A percentile compares a stretch with the other conserved stretches of the same genome.
Conservation (phyloP, 2,888 invertebrate genomes). For the Limnephilus auricula region DNA sequence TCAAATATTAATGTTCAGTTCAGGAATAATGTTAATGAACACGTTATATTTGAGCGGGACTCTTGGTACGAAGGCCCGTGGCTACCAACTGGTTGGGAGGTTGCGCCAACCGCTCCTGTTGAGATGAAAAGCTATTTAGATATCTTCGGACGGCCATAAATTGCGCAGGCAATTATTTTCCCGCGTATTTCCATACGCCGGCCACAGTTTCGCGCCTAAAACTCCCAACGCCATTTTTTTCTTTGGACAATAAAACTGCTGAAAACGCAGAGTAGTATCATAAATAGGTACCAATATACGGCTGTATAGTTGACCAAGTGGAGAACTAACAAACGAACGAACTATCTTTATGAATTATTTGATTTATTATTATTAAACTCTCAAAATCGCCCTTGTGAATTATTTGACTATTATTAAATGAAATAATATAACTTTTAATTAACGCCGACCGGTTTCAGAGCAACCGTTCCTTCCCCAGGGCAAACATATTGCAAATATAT, state of each 20-base stretch:
- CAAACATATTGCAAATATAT: no score
- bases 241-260: neutral
- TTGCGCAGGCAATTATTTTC: slow-evolving; percentile 60
- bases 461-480: no score
- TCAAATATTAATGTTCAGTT: no score
- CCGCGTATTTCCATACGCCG: slow-evolving; percentile 42
- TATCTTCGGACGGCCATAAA: slow-evolving; percentile 56
- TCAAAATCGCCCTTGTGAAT: no score
- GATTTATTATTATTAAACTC: no score
- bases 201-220: slow-evolving; percentile 30
- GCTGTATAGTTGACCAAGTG: no score
- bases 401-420: no score
- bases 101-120: neutral
- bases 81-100: neutral
- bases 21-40: neutral
- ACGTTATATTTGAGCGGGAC: neutral
- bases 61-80: neutral
- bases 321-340: no score
- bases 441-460: no score
- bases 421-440: no score
- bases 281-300: no score
- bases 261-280: neutral
- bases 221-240: neutral
- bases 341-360: no score
- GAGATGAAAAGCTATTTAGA: slow-evolving; percentile 59